Conservation (phyloP, 2,888 invertebrate genomes). For the Serripes groenlandicus region DNA sequence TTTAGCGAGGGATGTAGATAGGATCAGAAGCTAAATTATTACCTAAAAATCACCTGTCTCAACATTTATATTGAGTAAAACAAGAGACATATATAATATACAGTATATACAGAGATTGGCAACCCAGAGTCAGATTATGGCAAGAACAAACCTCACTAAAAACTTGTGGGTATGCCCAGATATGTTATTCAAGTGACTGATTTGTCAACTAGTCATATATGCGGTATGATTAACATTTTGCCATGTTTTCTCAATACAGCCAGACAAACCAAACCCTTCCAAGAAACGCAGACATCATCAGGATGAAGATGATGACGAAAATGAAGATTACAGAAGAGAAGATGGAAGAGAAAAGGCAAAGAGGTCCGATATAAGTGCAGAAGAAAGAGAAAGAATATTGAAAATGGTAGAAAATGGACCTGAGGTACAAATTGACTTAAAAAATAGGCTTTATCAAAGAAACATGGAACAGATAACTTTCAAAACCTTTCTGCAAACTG, state of each 20-base stretch:
- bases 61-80: no score
- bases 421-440: constrained; percentile 68
- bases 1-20: no score
- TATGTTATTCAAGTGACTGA: no score
- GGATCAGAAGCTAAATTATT: no score
- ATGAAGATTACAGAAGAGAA: constrained; percentile 64
- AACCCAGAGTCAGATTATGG: no score
- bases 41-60: no score
- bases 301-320: constrained; percentile 58
- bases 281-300: constrained; percentile 62
- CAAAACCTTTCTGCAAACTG: no score
- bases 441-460: not conserved
- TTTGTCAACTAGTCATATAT: no score
- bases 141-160: not conserved
- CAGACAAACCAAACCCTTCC: constrained; percentile 75
- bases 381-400: constrained; percentile 79
- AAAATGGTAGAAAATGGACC: constrained; percentile 83
- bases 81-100: no score
- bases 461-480: not conserved
- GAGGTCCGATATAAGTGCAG: constrained; percentile 71
- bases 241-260: constrained; percentile 57
- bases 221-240: no score
- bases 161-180: no score
- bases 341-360: constrained; percentile 41
- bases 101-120: no score